phyloP scores from a whole-genome alignment of 2,888 invertebrate species.

The Lepidochitona cinerea region DNA sequence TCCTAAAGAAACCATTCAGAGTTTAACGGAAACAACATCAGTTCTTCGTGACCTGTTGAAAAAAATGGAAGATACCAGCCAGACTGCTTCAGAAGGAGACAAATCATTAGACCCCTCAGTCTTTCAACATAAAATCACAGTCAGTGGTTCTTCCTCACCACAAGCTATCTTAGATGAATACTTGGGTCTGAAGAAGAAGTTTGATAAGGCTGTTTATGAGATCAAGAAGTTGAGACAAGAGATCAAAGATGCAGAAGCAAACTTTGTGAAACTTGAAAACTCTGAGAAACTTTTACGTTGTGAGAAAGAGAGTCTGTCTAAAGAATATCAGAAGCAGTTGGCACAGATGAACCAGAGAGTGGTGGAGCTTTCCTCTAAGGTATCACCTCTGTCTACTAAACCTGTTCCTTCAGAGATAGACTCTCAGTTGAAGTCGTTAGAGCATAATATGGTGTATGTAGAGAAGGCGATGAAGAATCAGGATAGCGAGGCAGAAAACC shows the following conservation, averaged over 20 bases:
- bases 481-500: conserved; percentile 78
- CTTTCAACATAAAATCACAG: conserved; percentile 33
- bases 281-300: conserved; percentile 52
- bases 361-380: conserved; percentile 86
- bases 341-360: conserved; percentile 87
- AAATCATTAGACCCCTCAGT: conserved; percentile 11
- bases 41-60: conserved; percentile 30
- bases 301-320: conserved; percentile 75
- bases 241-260: conserved; percentile 39
- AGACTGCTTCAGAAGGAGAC: conserved; percentile 26
- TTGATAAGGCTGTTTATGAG: conserved; percentile 45
- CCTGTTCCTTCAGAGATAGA: conserved; percentile 75
- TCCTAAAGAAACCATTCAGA: neutral
- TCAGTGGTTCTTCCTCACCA: conserved; percentile 22
- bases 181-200: conserved; percentile 46
- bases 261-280: conserved; percentile 40
- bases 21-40: neutral
- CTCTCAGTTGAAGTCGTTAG: conserved; percentile 83
- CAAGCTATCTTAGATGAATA: conserved; percentile 34
- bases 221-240: conserved; percentile 49
- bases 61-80: conserved; percentile 26
- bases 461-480: conserved; percentile 90
- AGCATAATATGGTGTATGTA: conserved; percentile 80
- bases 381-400: conserved; percentile 75
- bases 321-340: conserved; percentile 77